Conservation (phyloP, 64 coral and sea anemone species). For the Montipora capricornis region DNA sequence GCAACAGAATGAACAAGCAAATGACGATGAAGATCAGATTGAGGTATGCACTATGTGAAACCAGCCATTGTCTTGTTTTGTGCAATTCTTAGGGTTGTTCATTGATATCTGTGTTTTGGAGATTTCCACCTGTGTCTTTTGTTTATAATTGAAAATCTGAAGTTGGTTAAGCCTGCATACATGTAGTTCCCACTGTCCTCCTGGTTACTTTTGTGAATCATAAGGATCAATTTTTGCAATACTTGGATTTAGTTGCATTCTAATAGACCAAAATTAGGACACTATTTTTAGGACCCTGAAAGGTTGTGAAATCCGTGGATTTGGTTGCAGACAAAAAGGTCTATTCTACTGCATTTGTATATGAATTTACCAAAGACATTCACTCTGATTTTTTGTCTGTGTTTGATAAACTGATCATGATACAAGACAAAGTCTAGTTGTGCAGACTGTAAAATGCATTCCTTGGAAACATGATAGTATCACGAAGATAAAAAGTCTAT, state of each 20-base stretch:
- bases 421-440: slow-evolving; percentile 4
- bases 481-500: slow-evolving; percentile 41
- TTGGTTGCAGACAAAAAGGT: too few species aligned
- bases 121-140: not conserved
- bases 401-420: slow-evolving; percentile 14
- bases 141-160: too few species aligned
- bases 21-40: slow-evolving; percentile 41
- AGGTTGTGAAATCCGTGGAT: not conserved
- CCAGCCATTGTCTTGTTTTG: not conserved
- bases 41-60: slow-evolving; percentile 19
- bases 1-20: slow-evolving; percentile 68
- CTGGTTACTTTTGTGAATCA: not conserved
- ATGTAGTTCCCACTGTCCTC: not conserved
- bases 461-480: slow-evolving; percentile 28
- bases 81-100: not conserved
- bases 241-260: not conserved
- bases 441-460: slow-evolving; percentile 13
- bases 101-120: not conserved
- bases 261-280: not conserved
- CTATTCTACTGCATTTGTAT: too few species aligned
- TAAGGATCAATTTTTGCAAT: slow-evolving; percentile 23
- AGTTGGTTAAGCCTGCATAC: too few species aligned
- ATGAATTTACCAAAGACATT: not conserved
- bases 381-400: not conserved
- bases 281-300: not conserved